phyloP scores from a whole-genome alignment of 2,797 vertebrate genomes.

The Heteromormyrus szaboi region DNA sequence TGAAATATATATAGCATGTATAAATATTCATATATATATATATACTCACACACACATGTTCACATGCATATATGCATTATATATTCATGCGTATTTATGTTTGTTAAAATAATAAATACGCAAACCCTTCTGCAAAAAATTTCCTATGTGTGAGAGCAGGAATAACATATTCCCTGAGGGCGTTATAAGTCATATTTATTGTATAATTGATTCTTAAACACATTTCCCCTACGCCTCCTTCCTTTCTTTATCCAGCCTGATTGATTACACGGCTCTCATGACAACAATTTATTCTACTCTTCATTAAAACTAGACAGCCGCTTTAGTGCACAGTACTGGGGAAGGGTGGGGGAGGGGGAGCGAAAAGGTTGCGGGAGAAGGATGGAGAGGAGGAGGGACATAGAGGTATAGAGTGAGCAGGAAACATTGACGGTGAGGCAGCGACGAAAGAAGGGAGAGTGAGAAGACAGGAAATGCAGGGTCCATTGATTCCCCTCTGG shows the following conservation, averaged over 20 bases:
- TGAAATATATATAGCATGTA: not conserved
- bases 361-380: not conserved
- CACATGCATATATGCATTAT: conserved; percentile 9
- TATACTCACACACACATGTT: not conserved
- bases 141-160: conserved; percentile 44
- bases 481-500: conserved; percentile 52
- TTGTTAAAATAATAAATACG: conserved; percentile 21
- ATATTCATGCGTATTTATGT: not conserved
- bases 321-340: conserved; percentile 31
- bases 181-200: conserved; percentile 63
- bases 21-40: conserved; percentile 1
- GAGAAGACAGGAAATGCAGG: conserved; percentile 43
- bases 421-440: not conserved
- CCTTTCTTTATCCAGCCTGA: conserved; percentile 30
- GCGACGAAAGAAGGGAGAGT: not conserved
- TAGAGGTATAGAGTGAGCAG: not conserved
- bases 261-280: conserved; percentile 28
- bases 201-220: conserved; percentile 73
- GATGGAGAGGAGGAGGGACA: not conserved
- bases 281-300: conserved; percentile 18
- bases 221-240: conserved; percentile 41
- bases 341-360: not conserved
- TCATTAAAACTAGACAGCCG: conserved; percentile 22
- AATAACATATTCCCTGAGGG: conserved; percentile 56
- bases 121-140: not conserved